Percentiles rank a stretch among this genome's conserved stretches.
These are phyloP conservation scores for Mya arenaria DNA, from an alignment of 1,140 invertebrate genomes.

Conservation along the genomic window DNA sequence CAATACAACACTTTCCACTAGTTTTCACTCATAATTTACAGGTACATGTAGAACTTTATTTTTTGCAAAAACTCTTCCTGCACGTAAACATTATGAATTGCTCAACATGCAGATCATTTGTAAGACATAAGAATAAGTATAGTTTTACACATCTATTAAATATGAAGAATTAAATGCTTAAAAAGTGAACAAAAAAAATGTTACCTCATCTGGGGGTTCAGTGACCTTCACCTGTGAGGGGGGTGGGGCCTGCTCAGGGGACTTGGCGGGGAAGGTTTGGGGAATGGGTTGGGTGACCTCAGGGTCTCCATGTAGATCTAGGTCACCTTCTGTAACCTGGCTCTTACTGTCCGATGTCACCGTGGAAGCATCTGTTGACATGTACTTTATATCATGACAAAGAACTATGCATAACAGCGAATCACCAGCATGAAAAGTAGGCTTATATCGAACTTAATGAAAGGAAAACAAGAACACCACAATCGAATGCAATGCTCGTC, in stretches of 20 bases:
- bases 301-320: slow-evolving; percentile 12
- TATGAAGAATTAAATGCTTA: too few species aligned
- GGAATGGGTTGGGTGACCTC: neutral
- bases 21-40: too few species aligned
- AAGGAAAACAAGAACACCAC: too few species aligned
- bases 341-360: slow-evolving; percentile 28
- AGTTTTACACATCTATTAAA: too few species aligned
- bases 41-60: too few species aligned
- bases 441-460: too few species aligned
- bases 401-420: too few species aligned
- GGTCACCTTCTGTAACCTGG: slow-evolving; percentile 29
- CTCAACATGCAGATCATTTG: neutral
- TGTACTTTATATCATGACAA: too few species aligned
- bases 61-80: too few species aligned
- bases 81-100: neutral
- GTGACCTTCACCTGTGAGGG: slow-evolving; percentile 1
- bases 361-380: slow-evolving; percentile 9
- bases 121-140: neutral
- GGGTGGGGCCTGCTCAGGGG: slow-evolving; percentile 20
- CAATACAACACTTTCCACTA: too few species aligned
- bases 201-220: slow-evolving; percentile 41
- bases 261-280: neutral
- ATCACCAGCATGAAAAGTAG: too few species aligned
- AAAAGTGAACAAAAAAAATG: neutral
- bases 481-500: too few species aligned